Conservation (phyloP, 2,113 vertebrate genomes). For the Puma concolor region DNA sequence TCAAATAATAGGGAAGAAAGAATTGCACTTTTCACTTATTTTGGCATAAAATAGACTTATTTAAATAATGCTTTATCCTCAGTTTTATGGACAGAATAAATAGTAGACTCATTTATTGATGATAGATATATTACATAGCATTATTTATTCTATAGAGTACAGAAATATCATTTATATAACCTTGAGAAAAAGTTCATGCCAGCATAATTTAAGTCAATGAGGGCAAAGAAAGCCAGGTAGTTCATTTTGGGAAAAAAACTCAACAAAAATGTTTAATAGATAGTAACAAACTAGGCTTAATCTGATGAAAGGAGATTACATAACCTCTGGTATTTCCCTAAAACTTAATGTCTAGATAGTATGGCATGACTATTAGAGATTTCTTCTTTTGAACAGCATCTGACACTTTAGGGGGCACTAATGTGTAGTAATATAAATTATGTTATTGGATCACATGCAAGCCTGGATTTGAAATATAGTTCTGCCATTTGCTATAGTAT, state of each 20-base stretch:
- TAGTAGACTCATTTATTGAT: background rate
- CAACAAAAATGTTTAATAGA: background rate
- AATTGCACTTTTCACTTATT: background rate
- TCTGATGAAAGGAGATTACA: background rate
- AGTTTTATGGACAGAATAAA: slow-evolving; percentile 37
- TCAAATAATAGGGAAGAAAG: background rate
- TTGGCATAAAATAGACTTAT: slow-evolving; percentile 21
- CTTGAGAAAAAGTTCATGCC: background rate
- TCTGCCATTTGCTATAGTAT: background rate
- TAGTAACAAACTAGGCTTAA: background rate
- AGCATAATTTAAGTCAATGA: background rate
- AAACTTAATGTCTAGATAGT: background rate
- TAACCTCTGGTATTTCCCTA: background rate
- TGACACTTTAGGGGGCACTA: background rate
- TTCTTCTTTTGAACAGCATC: background rate
- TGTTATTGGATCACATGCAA: background rate
- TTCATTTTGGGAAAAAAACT: background rate
- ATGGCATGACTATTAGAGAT: background rate
- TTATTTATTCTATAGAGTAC: background rate
- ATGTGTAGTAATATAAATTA: background rate
- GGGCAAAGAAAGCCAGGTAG: background rate
- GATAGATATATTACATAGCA: background rate
- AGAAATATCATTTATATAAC: background rate
- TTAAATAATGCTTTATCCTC: slow-evolving; percentile 26
- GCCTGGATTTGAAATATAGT: background rate